These are phyloP conservation scores for Chelmon rostratus DNA, from an alignment of 2,797 vertebrate genomes.

Conservation along the genomic window DNA sequence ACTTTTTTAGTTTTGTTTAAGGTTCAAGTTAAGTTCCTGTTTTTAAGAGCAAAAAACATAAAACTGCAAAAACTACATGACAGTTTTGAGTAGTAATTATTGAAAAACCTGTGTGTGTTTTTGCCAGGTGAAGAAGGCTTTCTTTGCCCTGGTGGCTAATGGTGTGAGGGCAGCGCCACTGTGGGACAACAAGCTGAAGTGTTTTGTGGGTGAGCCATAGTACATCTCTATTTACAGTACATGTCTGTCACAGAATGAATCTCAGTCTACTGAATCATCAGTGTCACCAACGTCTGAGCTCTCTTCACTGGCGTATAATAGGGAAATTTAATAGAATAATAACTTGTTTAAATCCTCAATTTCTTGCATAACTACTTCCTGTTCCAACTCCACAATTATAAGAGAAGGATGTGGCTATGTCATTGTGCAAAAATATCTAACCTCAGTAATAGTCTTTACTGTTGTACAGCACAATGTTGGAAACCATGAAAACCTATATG, in stretches of 20 bases:
- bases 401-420: not conserved
- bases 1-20: too few species aligned
- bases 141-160: slow-evolving; percentile 97
- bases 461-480: not conserved
- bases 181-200: slow-evolving; percentile 97
- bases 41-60: not conserved
- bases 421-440: not conserved
- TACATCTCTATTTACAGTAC: not conserved
- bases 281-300: not conserved
- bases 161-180: slow-evolving; percentile 97
- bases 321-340: too few species aligned
- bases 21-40: not conserved
- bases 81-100: not conserved
- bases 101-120: slow-evolving; percentile 10
- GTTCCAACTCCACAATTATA: not conserved
- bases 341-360: not conserved
- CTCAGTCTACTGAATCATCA: not conserved
- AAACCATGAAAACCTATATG: not conserved
- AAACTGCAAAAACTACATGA: not conserved
- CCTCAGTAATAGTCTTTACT: not conserved
- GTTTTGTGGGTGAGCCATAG: slow-evolving; percentile 92
- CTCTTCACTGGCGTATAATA: not conserved
- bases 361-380: not conserved
- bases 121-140: slow-evolving; percentile 96
- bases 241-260: too few species aligned